phyloP scores from a whole-genome alignment of 1,140 invertebrate genomes.

The Dufourea novaeangliae region DNA sequence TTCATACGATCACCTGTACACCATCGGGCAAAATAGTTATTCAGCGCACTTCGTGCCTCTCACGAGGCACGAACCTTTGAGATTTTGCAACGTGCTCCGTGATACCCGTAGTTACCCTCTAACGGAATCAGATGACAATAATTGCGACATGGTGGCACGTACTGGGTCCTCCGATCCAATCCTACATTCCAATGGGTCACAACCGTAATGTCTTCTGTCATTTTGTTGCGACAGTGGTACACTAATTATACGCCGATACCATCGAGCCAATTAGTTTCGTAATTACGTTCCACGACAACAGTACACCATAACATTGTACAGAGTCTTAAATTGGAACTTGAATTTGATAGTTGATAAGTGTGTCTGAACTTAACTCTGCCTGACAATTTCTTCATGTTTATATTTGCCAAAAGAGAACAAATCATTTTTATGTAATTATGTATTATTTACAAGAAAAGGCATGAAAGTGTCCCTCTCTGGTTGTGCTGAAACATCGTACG shows the following conservation, averaged over 20 bases:
- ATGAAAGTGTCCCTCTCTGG: too few species aligned
- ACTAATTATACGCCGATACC: slow-evolving; percentile 5
- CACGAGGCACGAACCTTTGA: slow-evolving; percentile 14
- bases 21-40: neutral
- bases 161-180: slow-evolving; percentile 44
- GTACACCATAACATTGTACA: neutral
- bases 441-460: too few species aligned
- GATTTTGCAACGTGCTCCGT: slow-evolving; percentile 5
- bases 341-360: too few species aligned
- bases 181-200: slow-evolving; percentile 51
- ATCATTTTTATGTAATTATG: too few species aligned
- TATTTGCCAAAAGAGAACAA: too few species aligned
- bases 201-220: slow-evolving; percentile 49
- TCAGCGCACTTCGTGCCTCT: neutral
- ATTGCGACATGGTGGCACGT: slow-evolving; percentile 46
- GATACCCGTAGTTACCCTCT: slow-evolving; percentile 30
- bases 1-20: neutral
- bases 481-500: too few species aligned
- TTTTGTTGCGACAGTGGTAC: slow-evolving; percentile 23
- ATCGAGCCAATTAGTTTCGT: slow-evolving; percentile 3
- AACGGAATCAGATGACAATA: slow-evolving; percentile 58
- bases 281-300: neutral
- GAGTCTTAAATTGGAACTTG: neutral
- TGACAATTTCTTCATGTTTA: too few species aligned
- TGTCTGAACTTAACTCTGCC: too few species aligned